phyloP scores from a whole-genome alignment of 2,888 invertebrate genomes.

The Pristionchus fissidentatus region DNA sequence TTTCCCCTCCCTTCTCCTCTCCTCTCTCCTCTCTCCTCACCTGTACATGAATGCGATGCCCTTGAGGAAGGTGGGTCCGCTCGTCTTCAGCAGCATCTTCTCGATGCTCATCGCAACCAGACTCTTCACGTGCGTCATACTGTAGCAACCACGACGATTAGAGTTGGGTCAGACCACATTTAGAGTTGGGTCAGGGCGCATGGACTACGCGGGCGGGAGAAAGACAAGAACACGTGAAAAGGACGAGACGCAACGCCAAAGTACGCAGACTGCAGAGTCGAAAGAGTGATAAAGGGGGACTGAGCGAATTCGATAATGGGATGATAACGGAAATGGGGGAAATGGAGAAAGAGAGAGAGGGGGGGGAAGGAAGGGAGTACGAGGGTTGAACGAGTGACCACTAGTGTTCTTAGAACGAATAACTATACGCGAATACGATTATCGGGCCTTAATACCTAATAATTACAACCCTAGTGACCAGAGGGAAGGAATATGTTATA shows the following conservation, averaged over 20 bases:
- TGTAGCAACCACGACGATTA: neutral
- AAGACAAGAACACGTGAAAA: neutral
- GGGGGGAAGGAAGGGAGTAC: neutral
- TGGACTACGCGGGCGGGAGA: slow-evolving; percentile 2
- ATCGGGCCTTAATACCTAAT: too few species aligned
- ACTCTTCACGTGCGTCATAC: slow-evolving; percentile 62
- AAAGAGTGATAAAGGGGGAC: neutral
- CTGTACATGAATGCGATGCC: slow-evolving; percentile 50
- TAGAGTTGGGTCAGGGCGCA: neutral
- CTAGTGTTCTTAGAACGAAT: neutral
- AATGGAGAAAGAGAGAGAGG: neutral
- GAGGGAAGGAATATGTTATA: slow-evolving; percentile 18
- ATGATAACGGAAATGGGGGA: neutral
- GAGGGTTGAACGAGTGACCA: neutral
- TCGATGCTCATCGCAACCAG: slow-evolving; percentile 66
- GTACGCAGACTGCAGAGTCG: neutral
- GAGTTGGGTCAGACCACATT: neutral
- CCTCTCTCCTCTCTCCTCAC: slow-evolving; percentile 12
- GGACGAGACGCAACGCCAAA: neutral
- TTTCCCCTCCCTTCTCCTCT: neutral
- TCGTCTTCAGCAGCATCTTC: slow-evolving; percentile 65
- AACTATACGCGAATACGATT: too few species aligned
- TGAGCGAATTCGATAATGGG: neutral
- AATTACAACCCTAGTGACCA: too few species aligned
- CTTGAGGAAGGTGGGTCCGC: slow-evolving; percentile 60